Percentiles rank a stretch among this genome's conserved stretches.
phyloP scores from a whole-genome alignment of 2,797 vertebrate genomes.

The Silurus aristotelis region DNA sequence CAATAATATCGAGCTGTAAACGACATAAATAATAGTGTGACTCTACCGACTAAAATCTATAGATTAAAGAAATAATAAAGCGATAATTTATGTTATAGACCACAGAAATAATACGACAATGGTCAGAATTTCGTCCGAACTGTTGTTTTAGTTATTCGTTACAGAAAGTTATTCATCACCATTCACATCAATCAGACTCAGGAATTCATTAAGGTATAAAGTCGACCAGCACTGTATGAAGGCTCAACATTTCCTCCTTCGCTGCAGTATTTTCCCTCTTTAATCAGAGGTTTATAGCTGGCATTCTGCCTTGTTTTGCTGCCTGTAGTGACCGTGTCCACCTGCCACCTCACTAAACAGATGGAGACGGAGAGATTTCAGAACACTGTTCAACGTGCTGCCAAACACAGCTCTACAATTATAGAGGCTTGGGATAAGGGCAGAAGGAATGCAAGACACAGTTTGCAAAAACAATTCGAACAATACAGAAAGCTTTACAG shows the following conservation, averaged over 20 bases:
- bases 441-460: not conserved
- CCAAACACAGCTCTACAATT: constrained; percentile 41
- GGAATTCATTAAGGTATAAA: not conserved
- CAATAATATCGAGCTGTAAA: too few relatives aligned
- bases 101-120: not conserved
- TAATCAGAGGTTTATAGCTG: constrained; percentile 43
- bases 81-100: not conserved
- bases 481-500: constrained; percentile 33
- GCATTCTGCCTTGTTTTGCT: constrained; percentile 25
- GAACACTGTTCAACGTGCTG: constrained; percentile 53
- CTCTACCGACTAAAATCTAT: too few relatives aligned
- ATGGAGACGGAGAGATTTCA: constrained; percentile 39
- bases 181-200: not conserved
- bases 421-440: constrained; percentile 16
- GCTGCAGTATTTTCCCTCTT: constrained; percentile 16
- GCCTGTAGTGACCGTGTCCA: constrained; percentile 35
- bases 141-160: not conserved
- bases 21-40: too few relatives aligned
- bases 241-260: not conserved
- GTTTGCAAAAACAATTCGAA: constrained; percentile 24
- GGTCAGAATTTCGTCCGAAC: not conserved
- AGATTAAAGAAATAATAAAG: not conserved
- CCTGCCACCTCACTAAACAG: constrained; percentile 46
- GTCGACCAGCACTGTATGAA: not conserved
- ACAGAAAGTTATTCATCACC: not conserved